Evolutionary conservation across 1,140 invertebrate genomes (phyloP), one percentile per base, ranked within the genome.

Genomic region (Caenorhabditis inopinata): DNA sequence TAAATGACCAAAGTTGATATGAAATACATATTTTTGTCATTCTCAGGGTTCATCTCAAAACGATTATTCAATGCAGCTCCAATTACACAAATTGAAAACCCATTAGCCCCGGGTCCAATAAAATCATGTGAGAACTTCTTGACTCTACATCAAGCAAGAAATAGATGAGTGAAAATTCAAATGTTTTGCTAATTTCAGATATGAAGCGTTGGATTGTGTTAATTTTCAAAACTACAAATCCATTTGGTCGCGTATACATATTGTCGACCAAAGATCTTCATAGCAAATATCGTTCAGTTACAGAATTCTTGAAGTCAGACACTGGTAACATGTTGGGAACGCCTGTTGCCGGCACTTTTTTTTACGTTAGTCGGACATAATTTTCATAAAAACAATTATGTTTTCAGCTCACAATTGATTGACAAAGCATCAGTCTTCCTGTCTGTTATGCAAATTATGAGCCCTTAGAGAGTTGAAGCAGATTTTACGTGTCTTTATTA

Each of bases 271-370:
- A 74, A 18, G 81, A 82, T 58, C 35, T 82, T n/a, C 62, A 81
- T 27, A 75, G 45, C 35, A 81, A 82, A 21, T 82, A 82, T 38
- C 62, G 78, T 18, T 79, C 81, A 12, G 81, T 78, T 2, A 49
- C 78, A 16, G 81, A 82, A 21, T 82, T 82, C 45, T 35, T 82
- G 78, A 74, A 74, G 23, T 74, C 76, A 21, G 81, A 81, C 12
- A 82, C 81, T 14, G 81, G 81, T 35, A 82, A 74, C 32, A 78
- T 62, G 38, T 32, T 82, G 11, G 81, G 81, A 51, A 82, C 81
- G 5, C 81, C 81, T 12, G 74, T 82, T 1, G 77, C 81, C 47
- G 81, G 81, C 14, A 74, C 77, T 27, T 82, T 75, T 47, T 82
- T 82, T 46, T 82, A 79, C 29, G 76, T 82, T 18, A 82, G 77